Evolutionary conservation across 2,888 invertebrate genomes (phyloP), one percentile per base, ranked within the genome.

Genomic region (Rhingia rostrata): DNA sequence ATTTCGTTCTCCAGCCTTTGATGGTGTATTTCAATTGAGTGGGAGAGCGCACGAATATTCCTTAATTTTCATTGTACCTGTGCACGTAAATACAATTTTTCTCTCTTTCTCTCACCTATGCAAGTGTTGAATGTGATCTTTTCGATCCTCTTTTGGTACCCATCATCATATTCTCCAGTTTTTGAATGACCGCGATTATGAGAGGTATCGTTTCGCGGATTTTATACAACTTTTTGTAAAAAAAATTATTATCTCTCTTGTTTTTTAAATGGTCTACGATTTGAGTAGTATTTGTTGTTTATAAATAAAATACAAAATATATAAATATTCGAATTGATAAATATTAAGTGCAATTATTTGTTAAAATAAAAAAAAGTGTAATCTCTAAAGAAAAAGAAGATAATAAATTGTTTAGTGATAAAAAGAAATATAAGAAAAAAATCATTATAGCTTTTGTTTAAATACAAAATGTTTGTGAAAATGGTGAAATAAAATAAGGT

Each of bases 151-250:
- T 80, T 84, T 66, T 80, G 37, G 80, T 84, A 32, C 35, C 80
- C 84, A 74, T 60, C 74, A 54, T 54, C 58, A 22, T 75, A 49
- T 75, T 88, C 88, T 88, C 90, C 89, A 91, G 91, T 92, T 91
- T 90, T 88, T 88, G 88, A 89, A 88, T 88, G 90, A 90, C 90
- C 91, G 90, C 90, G 90, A 89, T 88, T 89, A 89, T 88, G 90
- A 89, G 88, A 88, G 88, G 90, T 88, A 87, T 87, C 88, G 89
- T 88, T 87, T 86, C 88, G 89, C 89, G 89, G 88, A 87, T 79
- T 79, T 69, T 56, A 51, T 49, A 66, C 63, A 51, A 61, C 78
- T 67, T 69, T 63, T 37, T 35, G 10, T 14, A 53, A 35, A 22
- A 22, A 22, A 22, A 22, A 22, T 2, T 60, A 54, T 14, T 56